These are phyloP conservation scores for Stegodyphus dumicola DNA, from an alignment of 1,140 invertebrate genomes.

Conservation along the genomic window DNA sequence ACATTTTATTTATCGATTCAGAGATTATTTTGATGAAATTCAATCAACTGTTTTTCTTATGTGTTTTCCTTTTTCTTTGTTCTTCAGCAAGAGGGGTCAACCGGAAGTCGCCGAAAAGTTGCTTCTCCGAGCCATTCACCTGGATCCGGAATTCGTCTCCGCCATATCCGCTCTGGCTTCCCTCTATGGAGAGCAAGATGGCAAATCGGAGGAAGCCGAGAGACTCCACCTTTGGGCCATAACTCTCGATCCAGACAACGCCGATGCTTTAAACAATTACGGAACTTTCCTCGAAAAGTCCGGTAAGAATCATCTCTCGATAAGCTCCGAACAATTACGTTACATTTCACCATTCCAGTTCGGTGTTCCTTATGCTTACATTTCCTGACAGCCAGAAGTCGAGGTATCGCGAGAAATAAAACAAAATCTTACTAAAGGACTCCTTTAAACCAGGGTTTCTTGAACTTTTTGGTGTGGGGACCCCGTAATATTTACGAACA, in stretches of 20 bases:
- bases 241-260: constrained; percentile 63
- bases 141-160: constrained; percentile 66
- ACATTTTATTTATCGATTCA: no score
- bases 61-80: background rate
- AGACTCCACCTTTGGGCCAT: constrained; percentile 65
- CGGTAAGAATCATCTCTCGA: constrained; percentile 63
- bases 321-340: no score
- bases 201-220: constrained; percentile 63
- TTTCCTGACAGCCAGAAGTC: no score
- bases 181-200: constrained; percentile 64
- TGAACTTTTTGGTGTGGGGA: no score
- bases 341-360: no score
- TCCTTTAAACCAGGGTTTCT: no score
- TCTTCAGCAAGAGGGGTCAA: constrained; percentile 65
- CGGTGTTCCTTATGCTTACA: no score
- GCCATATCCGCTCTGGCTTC: constrained; percentile 66
- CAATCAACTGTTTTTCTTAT: no score
- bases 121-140: constrained; percentile 65
- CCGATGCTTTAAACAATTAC: constrained; percentile 69
- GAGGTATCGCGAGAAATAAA: no score
- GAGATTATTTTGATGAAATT: no score
- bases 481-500: no score
- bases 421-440: no score
- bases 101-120: constrained; percentile 64
- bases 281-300: constrained; percentile 68